Percentiles rank a stretch among this genome's conserved stretches.
phyloP scores from a whole-genome alignment of 2,797 vertebrate genomes.

The Rhinella marina region DNA sequence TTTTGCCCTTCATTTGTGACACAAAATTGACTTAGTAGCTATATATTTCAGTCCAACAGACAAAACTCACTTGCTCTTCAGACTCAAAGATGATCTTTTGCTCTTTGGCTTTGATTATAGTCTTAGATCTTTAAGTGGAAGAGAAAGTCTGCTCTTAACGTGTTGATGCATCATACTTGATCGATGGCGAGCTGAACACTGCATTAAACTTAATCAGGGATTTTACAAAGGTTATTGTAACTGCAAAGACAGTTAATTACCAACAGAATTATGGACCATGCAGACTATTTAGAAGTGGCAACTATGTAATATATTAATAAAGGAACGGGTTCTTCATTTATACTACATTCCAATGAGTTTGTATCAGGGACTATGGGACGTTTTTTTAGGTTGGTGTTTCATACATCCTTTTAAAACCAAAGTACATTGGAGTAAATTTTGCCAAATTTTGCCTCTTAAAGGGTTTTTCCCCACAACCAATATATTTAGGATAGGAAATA shows the following conservation, averaged over 20 bases:
- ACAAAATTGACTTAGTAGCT: conserved; percentile 43
- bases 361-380: no score
- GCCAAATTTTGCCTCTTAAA: no score
- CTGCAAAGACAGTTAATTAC: conserved; percentile 14
- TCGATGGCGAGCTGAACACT: conserved; percentile 46
- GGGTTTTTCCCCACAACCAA: no score
- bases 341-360: not conserved
- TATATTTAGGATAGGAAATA: no score
- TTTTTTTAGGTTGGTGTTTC: no score
- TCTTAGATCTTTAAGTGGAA: conserved; percentile 48
- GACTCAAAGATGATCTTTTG: conserved; percentile 55
- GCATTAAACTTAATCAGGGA: conserved; percentile 42
- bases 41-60: conserved; percentile 29
- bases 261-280: not conserved
- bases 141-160: conserved; percentile 29
- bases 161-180: conserved; percentile 19
- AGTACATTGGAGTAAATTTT: no score
- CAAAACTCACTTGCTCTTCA: conserved; percentile 43
- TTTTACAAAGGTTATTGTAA: conserved; percentile 25
- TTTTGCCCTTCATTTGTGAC: conserved; percentile 32
- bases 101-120: conserved; percentile 48
- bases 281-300: not conserved
- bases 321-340: not conserved
- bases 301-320: not conserved
- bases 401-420: no score